These are phyloP conservation scores for Aphelocoma coerulescens DNA, from an alignment of 2,113 vertebrate species.

Conservation along the genomic window DNA sequence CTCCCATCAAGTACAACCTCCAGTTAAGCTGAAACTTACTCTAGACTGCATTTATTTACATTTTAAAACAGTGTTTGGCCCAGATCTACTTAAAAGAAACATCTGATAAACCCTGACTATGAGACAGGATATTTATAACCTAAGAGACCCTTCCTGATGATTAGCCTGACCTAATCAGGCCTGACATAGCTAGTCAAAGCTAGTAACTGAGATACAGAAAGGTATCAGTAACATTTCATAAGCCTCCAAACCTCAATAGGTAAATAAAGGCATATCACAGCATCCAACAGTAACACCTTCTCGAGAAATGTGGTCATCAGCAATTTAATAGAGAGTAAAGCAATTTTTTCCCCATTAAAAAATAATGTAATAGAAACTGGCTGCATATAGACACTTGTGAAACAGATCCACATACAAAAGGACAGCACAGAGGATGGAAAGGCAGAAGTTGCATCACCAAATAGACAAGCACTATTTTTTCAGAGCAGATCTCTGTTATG, in stretches of 20 bases:
- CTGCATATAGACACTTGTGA: background rate
- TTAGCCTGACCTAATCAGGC: background rate
- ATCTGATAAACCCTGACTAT: background rate
- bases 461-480: background rate
- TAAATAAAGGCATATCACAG: background rate
- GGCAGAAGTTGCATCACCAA: background rate
- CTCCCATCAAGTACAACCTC: background rate
- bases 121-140: background rate
- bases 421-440: background rate
- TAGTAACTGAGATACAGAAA: background rate
- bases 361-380: background rate
- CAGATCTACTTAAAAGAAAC: background rate
- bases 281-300: background rate
- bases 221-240: background rate
- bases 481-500: background rate
- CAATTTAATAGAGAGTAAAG: background rate
- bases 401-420: background rate
- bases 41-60: background rate
- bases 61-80: background rate
- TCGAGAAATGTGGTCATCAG: background rate
- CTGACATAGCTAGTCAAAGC: background rate
- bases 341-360: background rate
- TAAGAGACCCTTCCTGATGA: background rate
- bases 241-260: background rate
- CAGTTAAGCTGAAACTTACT: background rate